phyloP scores from a whole-genome alignment of 2,888 invertebrate genomes.

The Erannis defoliaria region DNA sequence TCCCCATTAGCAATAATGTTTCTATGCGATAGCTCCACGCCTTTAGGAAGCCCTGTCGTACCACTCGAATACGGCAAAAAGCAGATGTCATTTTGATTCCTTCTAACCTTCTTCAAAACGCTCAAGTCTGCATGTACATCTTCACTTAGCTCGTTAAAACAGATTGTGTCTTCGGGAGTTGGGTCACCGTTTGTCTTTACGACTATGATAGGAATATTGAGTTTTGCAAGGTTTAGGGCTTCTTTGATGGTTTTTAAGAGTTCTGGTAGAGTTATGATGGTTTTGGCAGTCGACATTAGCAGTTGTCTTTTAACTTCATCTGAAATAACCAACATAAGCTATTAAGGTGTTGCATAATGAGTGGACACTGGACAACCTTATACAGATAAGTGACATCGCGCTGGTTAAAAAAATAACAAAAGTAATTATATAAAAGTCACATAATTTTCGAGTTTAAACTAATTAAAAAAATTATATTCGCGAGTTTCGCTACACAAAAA shows the following conservation, averaged over 20 bases:
- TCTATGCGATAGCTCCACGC: conserved; percentile 89
- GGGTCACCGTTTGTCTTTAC: conserved; percentile 72
- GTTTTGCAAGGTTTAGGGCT: conserved; percentile 80
- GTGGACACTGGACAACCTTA: too few relatives aligned
- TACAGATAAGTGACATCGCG: too few relatives aligned
- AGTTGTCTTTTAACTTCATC: conserved; percentile 91
- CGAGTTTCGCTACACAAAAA: too few relatives aligned
- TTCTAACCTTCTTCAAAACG: conserved; percentile 77
- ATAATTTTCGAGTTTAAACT: too few relatives aligned
- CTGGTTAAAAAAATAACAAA: too few relatives aligned
- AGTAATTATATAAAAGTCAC: too few relatives aligned
- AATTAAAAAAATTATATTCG: too few relatives aligned
- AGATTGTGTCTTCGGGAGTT: conserved; percentile 79
- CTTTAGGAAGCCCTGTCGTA: conserved; percentile 94
- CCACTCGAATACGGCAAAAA: conserved; percentile 95
- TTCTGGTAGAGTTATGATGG: conserved; percentile 87
- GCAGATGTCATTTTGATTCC: conserved; percentile 86
- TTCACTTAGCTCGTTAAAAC: conserved; percentile 88
- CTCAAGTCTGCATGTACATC: conserved; percentile 84
- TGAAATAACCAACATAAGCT: conserved; percentile 64
- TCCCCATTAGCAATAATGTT: conserved; percentile 85
- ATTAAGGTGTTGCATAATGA: too few relatives aligned
- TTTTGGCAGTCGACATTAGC: conserved; percentile 86
- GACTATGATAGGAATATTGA: conserved; percentile 85
- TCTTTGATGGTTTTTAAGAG: conserved; percentile 77